Evolutionary conservation across 2,888 invertebrate genomes (phyloP).

Genomic region (Phasia obesa): DNA sequence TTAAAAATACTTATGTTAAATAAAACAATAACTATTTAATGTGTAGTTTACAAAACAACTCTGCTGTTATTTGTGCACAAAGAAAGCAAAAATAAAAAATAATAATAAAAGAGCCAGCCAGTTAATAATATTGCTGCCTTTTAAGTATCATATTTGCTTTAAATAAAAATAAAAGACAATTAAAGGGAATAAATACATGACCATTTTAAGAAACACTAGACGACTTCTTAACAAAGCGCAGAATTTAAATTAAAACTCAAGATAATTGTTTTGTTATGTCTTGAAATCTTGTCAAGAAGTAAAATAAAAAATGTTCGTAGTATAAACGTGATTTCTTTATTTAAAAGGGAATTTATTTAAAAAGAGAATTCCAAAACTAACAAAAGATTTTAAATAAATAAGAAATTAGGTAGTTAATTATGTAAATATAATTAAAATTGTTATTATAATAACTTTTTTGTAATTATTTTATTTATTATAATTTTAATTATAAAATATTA

Average conservation of each 20-base stretch:
- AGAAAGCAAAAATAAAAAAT: no score
- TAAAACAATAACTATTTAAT: slow-evolving; percentile 59
- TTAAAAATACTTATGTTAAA: slow-evolving; percentile 44
- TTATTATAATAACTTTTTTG: no score
- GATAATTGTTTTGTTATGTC: slow-evolving; percentile 12
- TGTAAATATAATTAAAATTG: no score
- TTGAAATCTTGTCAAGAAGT: slow-evolving; percentile 18
- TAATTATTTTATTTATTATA: no score
- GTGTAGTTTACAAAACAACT: slow-evolving; percentile 18
- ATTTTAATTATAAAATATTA: no score
- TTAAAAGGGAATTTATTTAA: no score
- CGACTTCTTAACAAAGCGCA: slow-evolving; percentile 53
- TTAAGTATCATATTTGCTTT: slow-evolving; percentile 37
- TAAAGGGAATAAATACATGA: slow-evolving; percentile 39
- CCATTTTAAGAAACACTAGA: slow-evolving; percentile 58
- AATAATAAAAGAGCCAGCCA: not conserved
- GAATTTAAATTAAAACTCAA: slow-evolving; percentile 32
- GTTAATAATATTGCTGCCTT: slow-evolving; percentile 30
- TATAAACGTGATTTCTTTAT: slow-evolving; percentile 37
- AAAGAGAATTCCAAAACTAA: not conserved
- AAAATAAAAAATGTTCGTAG: not conserved
- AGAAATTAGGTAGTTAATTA: no score
- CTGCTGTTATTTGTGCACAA: slow-evolving; percentile 1
- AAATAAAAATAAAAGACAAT: slow-evolving; percentile 29
- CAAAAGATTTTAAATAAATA: no score